Conservation (phyloP, 2,797 vertebrate species). For the Euphonia xanthogaster region DNA sequence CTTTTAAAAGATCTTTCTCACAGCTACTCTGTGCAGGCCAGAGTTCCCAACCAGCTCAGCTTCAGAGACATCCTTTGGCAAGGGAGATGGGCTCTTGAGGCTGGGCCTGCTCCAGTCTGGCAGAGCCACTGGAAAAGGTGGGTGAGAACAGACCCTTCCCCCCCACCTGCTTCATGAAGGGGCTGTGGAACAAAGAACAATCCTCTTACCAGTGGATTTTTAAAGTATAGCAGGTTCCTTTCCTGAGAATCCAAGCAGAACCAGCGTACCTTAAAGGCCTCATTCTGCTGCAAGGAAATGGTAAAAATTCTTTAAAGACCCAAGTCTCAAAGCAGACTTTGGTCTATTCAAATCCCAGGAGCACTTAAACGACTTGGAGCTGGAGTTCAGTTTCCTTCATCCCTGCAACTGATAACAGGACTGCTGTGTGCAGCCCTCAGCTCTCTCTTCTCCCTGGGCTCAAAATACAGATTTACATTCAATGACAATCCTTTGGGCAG, state of each 20-base stretch:
- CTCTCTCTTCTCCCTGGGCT: not conserved
- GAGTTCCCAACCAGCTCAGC: not conserved
- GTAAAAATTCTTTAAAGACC: not conserved
- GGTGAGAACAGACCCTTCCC: not conserved
- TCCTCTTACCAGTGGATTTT: slow-evolving; percentile 85
- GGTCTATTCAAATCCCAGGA: not conserved
- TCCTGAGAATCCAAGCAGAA: slow-evolving; percentile 90
- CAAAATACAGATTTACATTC: not conserved
- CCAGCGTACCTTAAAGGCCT: slow-evolving; percentile 91
- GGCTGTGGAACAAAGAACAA: not conserved
- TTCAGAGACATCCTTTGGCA: not conserved
- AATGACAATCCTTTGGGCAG: not conserved
- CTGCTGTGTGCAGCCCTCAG: not conserved
- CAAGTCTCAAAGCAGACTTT: not conserved
- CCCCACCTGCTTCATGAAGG: not conserved
- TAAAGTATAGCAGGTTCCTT: slow-evolving; percentile 90
- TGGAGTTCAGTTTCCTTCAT: not conserved
- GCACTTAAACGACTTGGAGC: not conserved
- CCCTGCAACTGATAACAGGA: not conserved
- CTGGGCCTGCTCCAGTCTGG: not conserved
- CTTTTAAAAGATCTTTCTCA: not conserved
- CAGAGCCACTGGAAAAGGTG: not conserved
- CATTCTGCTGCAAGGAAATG: slow-evolving; percentile 81
- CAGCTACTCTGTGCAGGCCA: not conserved
- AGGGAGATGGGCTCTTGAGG: not conserved